Percentiles rank a stretch among this genome's conserved stretches.
Evolutionary conservation across 2,797 vertebrate species (phyloP).

Genomic region (Poliocrania exsul): DNA sequence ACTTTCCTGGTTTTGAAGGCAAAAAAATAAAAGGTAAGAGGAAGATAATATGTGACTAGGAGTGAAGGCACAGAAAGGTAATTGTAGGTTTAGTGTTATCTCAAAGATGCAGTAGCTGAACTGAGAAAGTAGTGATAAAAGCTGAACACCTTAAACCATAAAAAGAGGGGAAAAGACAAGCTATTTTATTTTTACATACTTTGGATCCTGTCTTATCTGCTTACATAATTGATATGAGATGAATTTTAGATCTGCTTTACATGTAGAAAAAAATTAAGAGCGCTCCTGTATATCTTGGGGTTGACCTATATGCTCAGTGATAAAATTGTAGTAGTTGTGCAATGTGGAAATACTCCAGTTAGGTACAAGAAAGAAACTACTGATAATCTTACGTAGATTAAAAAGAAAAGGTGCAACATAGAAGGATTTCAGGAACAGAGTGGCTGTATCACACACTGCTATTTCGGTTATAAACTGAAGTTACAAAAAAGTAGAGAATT

Average conservation of each 20-base stretch:
- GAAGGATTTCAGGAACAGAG: not conserved
- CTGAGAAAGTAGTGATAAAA: not conserved
- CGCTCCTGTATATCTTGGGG: rapidly evolving
- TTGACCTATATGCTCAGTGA: rapidly evolving
- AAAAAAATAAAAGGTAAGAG: not conserved
- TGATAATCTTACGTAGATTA: not conserved
- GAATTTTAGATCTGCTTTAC: not conserved
- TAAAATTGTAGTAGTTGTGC: not conserved
- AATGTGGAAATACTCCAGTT: not conserved
- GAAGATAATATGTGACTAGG: not conserved
- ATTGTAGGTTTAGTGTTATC: not conserved
- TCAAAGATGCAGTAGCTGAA: not conserved
- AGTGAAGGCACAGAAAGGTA: not conserved
- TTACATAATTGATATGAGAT: not conserved
- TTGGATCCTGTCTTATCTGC: not conserved
- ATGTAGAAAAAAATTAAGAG: not conserved
- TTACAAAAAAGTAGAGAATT: not conserved
- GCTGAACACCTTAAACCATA: not conserved
- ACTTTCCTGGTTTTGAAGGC: not conserved
- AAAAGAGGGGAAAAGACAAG: not conserved
- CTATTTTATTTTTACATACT: not conserved
- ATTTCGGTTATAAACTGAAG: not conserved
- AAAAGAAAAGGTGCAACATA: not conserved
- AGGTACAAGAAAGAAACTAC: not conserved
- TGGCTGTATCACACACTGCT: rapidly evolving